Conservation (phyloP, 2,113 vertebrate species). For the Tupaia chinensis region DNA sequence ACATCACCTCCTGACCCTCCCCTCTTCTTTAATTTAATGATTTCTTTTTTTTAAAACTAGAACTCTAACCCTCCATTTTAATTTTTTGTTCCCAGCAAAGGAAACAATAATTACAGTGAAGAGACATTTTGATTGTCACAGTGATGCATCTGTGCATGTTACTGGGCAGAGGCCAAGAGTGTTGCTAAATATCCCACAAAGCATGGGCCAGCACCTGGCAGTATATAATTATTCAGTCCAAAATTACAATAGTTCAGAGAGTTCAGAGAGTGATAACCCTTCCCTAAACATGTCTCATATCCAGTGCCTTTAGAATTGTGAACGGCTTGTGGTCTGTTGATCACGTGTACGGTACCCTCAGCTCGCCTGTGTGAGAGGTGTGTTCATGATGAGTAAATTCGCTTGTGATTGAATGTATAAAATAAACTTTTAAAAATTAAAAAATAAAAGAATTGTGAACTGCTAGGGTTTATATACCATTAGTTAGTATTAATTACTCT, state of each 20-base stretch:
- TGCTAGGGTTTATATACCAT: neutral
- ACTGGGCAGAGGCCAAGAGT: neutral
- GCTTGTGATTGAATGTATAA: too few species aligned
- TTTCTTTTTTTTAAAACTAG: too few species aligned
- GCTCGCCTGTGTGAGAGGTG: too few species aligned
- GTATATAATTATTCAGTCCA: neutral
- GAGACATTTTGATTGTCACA: neutral
- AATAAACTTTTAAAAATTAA: too few species aligned
- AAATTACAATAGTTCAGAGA: neutral
- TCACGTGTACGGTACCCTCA: too few species aligned
- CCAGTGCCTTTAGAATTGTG: neutral
- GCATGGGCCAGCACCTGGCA: neutral
- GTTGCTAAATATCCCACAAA: neutral
- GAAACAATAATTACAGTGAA: too few species aligned
- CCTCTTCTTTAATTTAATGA: too few species aligned
- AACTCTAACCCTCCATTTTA: too few species aligned
- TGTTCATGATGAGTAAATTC: too few species aligned
- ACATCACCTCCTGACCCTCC: too few species aligned
- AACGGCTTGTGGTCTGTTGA: too few species aligned
- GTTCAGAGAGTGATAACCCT: neutral
- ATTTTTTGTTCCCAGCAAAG: too few species aligned
- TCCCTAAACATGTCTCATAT: neutral
- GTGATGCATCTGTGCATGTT: accelerated
- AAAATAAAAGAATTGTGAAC: neutral
- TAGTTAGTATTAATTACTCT: neutral